A percentile compares a stretch with the other conserved stretches of the same genome.
These are phyloP conservation scores for Lycia hirtaria DNA, from an alignment of 2,888 invertebrate genomes.

Conservation along the genomic window DNA sequence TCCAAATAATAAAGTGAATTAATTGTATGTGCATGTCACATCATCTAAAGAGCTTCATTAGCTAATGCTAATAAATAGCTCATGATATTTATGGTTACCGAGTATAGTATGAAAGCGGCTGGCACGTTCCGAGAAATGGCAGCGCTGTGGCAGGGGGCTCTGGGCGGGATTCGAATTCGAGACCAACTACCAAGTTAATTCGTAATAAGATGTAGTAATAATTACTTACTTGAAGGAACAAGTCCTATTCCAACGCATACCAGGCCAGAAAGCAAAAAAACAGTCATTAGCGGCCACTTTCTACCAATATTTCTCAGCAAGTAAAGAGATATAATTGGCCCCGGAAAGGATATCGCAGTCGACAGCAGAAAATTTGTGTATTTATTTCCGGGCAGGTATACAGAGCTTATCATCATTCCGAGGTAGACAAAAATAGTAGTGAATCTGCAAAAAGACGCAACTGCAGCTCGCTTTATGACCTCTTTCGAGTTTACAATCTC, in stretches of 20 bases:
- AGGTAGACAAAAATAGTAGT: conserved; percentile 71
- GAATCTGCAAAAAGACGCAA: conserved; percentile 58
- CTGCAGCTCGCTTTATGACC: conserved; percentile 60
- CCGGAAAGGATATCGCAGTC: conserved; percentile 73
- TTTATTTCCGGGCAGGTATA: conserved; percentile 70
- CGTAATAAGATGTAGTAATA: too few relatives aligned
- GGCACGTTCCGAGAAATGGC: too few relatives aligned
- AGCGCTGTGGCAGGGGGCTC: too few relatives aligned
- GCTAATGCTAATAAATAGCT: too few relatives aligned
- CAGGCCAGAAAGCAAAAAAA: conserved; percentile 59
- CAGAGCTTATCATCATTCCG: conserved; percentile 71
- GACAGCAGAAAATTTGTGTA: conserved; percentile 69
- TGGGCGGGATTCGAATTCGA: too few relatives aligned
- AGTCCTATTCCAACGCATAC: conserved; percentile 60
- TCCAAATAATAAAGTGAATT: too few relatives aligned
- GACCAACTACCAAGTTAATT: too few relatives aligned
- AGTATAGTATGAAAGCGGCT: too few relatives aligned
- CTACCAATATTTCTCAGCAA: conserved; percentile 72
- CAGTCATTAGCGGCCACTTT: conserved; percentile 61
- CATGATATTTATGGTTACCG: too few relatives aligned
- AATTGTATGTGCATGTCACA: too few relatives aligned
- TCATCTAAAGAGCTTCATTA: too few relatives aligned
- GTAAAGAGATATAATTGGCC: conserved; percentile 65
- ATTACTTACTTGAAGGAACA: conserved; percentile 62
- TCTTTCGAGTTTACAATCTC: conserved; percentile 62